Percentiles rank a stretch among this genome's conserved stretches.
phyloP scores from a whole-genome alignment of 1,140 invertebrate species.

The Drosophila kanapiae region DNA sequence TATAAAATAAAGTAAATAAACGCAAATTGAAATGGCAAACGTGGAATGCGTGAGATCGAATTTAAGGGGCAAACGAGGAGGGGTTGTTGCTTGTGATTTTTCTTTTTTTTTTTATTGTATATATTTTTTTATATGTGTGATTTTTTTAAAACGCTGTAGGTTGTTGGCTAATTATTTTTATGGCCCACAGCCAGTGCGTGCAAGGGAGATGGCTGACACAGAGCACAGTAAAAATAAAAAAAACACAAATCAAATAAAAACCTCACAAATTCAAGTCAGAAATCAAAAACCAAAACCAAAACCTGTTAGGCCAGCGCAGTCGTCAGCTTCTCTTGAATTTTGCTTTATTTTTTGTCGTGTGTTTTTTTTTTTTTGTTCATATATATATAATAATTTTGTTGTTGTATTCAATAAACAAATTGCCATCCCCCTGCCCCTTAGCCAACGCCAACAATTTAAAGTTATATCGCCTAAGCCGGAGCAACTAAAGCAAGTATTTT shows the following conservation, averaged over 20 bases:
- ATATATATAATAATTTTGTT: slow-evolving; percentile 16
- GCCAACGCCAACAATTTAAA: slow-evolving; percentile 52
- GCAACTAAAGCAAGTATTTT: slow-evolving; percentile 31
- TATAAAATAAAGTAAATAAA: slow-evolving; percentile 45
- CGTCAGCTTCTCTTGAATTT: slow-evolving; percentile 50
- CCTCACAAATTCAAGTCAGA: slow-evolving; percentile 48
- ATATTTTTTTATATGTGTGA: slow-evolving; percentile 5
- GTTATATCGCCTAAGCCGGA: slow-evolving; percentile 27
- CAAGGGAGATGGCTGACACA: slow-evolving; percentile 12
- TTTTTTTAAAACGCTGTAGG: slow-evolving; percentile 33
- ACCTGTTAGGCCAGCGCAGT: slow-evolving; percentile 66
- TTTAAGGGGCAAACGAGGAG: slow-evolving; percentile 4
- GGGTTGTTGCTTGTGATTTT: slow-evolving; percentile 25
- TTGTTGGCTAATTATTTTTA: slow-evolving; percentile 52
- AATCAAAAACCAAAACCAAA: slow-evolving; percentile 46
- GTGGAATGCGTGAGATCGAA: slow-evolving; percentile 50
- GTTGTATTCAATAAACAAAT: slow-evolving; percentile 71
- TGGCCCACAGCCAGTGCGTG: slow-evolving; percentile 22
- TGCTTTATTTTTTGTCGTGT: slow-evolving; percentile 41
- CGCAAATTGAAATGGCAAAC: slow-evolving; percentile 63
- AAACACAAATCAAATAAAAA: slow-evolving; percentile 34
- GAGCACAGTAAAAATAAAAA: background rate
- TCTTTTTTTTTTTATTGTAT: slow-evolving; percentile 4
- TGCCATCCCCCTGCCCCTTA: slow-evolving; percentile 32
- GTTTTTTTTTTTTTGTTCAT: slow-evolving; percentile 18